Base-by-base conservation (phyloP, 2,888 invertebrate species). In the Scotopteryx bipunctaria region DNA sequence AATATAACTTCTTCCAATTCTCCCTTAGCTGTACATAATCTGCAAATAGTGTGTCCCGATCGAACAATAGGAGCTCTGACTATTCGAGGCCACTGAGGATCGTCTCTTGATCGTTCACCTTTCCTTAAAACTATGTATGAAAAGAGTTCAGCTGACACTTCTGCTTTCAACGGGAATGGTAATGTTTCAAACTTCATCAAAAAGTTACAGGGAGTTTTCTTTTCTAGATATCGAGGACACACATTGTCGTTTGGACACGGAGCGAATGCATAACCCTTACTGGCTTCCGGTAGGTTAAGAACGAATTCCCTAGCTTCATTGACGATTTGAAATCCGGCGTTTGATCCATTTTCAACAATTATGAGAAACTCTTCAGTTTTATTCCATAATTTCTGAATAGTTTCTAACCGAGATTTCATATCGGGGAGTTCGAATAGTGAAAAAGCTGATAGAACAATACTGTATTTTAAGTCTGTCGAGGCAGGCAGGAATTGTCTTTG, bases 261-360 rank as follows among this genome's bases (percentile, higher is more conserved):
- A 33, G 96, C 93, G 76, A 96, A 94, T 0, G 95, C 93, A 62
- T 94, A 92, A 0, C 92, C 93, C 19, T 73, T 73, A 9, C 75
- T 37, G 5, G 50, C 66, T 56, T 81, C 61, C 19, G 85, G 59
- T 45, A 92, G 73, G 74, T 92, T 91, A 1, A 97, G 80, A 21
- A 99, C 86, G 74, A 94, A 95, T 61, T 97, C 95, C 66, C 98
- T 91, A 0, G 95, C 96, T 89, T 99, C 98, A 63, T 95, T 94
- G 0, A 98, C 89, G 63, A 96, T 91, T 74, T 92, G 91, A 73
- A 95, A 97, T 1, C 97, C 98, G 29, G 95, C 94, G 57, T 93
- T 93, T 0, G 94, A 94, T 3, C 98, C 98, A 61, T 94, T 93
- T 82, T 98, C 98, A 0, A 97, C 92, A 2, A 98, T 89, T 8